Evolutionary conservation across 2,888 invertebrate genomes (phyloP), one percentile per base, ranked within the genome.

Genomic region (Arctia plantaginis): DNA sequence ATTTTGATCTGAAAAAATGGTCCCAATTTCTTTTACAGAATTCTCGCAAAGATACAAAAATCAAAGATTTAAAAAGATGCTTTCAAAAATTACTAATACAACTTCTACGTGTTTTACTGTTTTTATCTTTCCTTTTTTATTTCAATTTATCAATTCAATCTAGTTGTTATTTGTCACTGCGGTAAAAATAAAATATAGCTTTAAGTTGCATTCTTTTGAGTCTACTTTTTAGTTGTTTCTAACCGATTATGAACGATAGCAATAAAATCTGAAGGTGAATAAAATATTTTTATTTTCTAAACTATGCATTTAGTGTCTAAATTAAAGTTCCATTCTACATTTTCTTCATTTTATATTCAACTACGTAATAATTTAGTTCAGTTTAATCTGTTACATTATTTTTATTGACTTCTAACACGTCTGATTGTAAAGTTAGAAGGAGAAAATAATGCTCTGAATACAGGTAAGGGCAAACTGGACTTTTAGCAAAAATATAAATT

Each of bases 271-370:
- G 12, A 2, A 55, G 55, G n/a, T 55, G 55, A 55, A 55, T 55
- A 55, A 55, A 55, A 55, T n/a, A 55, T 55, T n/a, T n/a, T 55
- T 55, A 55, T 55, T 55, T 55, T 55, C 55, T 27, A 59, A 0
- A 59, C 18, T 6, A 3, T 59, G 3, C 27, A 59, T 59, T 27
- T 59, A 59, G 27, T 13, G 27, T 27, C 15, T n/a, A 59, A 59
- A 77, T 77, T 74, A 79, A 67, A 81, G 73, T 73, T 27, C 15
- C 13, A 59, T 27, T 59, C 27, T 27, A 15, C 0, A 55, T 55
- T 55, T 55, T 27, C 55, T 55, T 55, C 13, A 23, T 23, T 51
- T 23, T 23, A 23, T 10, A 51, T 23, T 10, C 8, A 51, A 23
- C 23, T 23, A 51, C 8, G 23, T 6, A 51, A 51, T 23, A 8